phyloP scores from a whole-genome alignment of 2,797 vertebrate species.

The Thamnophis elegans region DNA sequence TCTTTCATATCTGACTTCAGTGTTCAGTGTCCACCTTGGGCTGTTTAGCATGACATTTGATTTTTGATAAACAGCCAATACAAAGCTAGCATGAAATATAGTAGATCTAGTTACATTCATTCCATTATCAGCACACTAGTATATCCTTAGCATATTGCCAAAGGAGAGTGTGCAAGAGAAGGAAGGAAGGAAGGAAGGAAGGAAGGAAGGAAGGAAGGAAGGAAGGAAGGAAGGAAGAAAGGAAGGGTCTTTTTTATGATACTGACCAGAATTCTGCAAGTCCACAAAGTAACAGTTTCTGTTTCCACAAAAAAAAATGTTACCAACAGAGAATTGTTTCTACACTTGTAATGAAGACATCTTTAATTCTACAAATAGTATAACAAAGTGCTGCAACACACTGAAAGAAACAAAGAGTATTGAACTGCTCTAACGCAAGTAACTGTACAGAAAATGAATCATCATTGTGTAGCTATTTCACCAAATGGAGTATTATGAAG shows the following conservation, averaged over 20 bases:
- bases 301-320: not conserved
- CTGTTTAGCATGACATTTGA: conserved; percentile 21
- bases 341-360: not conserved
- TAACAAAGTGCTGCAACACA: not conserved
- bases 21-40: not conserved
- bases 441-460: not conserved
- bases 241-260: not conserved
- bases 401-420: not conserved
- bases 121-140: not conserved
- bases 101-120: not conserved
- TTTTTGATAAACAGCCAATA: conserved; percentile 2
- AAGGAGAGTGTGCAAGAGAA: not conserved
- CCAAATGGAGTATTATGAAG: not conserved
- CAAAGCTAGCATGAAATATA: not conserved
- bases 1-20: not conserved
- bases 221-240: not conserved
- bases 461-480: not conserved
- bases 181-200: not conserved
- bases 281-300: not conserved
- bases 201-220: not conserved
- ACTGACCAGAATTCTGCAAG: not conserved
- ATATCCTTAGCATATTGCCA: not conserved
- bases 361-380: not conserved
- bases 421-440: not conserved
- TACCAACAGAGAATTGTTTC: not conserved